Conservation (phyloP, 53 echinoderm and acorn worm genomes). For the Stichopus horrens region DNA sequence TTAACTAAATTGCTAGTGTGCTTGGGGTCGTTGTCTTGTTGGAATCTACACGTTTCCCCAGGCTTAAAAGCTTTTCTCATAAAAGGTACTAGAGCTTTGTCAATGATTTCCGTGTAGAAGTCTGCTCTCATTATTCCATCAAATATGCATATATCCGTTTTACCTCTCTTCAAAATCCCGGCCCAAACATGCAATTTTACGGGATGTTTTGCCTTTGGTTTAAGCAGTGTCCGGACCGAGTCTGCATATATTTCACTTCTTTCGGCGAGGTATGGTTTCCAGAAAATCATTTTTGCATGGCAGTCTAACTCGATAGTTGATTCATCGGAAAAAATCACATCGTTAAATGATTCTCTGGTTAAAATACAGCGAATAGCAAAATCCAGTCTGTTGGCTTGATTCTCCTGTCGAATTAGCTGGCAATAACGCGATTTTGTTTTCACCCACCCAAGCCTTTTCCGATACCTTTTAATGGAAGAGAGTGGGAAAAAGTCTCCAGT, state of each 20-base stretch:
- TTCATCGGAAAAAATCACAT: slow-evolving; percentile 35
- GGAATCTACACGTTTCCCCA: background rate
- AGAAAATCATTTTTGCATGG: slow-evolving; percentile 17
- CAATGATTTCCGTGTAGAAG: slow-evolving; percentile 29
- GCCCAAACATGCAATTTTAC: slow-evolving; percentile 55
- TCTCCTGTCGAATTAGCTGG: slow-evolving; percentile 8
- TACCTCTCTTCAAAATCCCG: slow-evolving; percentile 44
- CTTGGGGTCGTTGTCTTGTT: slow-evolving; percentile 60
- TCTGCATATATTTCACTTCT: slow-evolving; percentile 23
- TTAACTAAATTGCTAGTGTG: slow-evolving; percentile 24
- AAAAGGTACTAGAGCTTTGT: slow-evolving; percentile 52
- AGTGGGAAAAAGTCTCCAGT: slow-evolving; percentile 4
- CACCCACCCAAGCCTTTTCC: background rate
- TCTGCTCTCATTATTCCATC: slow-evolving; percentile 47
- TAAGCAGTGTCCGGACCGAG: background rate
- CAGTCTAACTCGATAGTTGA: slow-evolving; percentile 18
- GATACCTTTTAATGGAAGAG: background rate
- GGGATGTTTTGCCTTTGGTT: slow-evolving; percentile 20
- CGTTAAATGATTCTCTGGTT: background rate
- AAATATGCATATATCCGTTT: slow-evolving; percentile 43
- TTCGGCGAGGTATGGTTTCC: slow-evolving; percentile 11
- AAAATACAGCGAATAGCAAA: slow-evolving; percentile 22
- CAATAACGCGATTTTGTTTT: slow-evolving; percentile 8
- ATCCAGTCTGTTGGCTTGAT: slow-evolving; percentile 26
- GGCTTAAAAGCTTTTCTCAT: slow-evolving; percentile 21